phyloP scores from a whole-genome alignment of 2,113 vertebrate species.

The Genyomyrus donnyi region DNA sequence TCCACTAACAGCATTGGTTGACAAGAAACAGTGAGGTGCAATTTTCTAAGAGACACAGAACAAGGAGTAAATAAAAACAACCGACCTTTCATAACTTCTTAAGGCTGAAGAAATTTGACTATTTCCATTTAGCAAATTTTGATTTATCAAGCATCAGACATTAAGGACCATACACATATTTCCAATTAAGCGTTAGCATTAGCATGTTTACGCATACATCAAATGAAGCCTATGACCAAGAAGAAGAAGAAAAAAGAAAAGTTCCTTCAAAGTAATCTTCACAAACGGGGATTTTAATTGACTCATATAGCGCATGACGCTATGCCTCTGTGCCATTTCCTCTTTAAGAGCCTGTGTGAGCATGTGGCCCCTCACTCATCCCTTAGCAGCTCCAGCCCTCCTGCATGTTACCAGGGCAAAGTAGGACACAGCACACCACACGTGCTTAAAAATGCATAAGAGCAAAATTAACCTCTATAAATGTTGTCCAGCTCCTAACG shows the following conservation, averaged over 20 bases:
- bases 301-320: not conserved
- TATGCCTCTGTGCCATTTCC: not conserved
- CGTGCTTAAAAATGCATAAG: not conserved
- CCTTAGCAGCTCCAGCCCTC: not conserved
- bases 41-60: not conserved
- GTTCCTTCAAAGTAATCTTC: not conserved
- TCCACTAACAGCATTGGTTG: not conserved
- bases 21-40: not conserved
- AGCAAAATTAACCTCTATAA: not conserved
- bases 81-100: not conserved
- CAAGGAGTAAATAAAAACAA: slow-evolving; percentile 7
- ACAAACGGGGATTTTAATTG: not conserved
- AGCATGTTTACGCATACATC: not conserved
- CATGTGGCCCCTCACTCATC: no score
- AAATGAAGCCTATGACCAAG: not conserved
- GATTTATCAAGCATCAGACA: not conserved
- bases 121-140: not conserved
- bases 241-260: not conserved
- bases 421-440: not conserved
- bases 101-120: slow-evolving; percentile 1
- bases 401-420: not conserved
- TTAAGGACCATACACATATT: not conserved
- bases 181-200: not conserved
- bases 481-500: not conserved
- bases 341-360: not conserved